Base-by-base conservation (phyloP, 30 jellyfish, hydroid and myxozoan genomes). In the Turritopsis dohrnii region DNA sequence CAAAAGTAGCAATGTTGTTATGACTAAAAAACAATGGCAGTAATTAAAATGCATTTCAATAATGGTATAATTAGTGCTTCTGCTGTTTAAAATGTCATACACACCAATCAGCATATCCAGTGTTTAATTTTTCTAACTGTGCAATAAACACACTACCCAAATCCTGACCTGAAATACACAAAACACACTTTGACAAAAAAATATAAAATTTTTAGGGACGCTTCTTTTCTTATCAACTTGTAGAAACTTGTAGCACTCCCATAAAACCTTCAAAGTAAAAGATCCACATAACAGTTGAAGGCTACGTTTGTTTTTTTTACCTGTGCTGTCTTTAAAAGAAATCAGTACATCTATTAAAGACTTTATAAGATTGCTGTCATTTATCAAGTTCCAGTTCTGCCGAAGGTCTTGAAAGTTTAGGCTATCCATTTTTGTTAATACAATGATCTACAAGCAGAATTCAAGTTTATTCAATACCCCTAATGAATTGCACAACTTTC, bases 1-100 rank as follows among this genome's bases (percentile, higher is more conserved):
- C 96, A 26, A 84, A 60, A 28, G 41, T 21, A n/a, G 83, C 83
- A 74, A 74, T 24, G 41, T 18, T 74, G 18, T 22, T 74, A 24
- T 26, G 65, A 52, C 83, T 74, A 74, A 74, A 74, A 26, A 23
- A 74, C 8, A 74, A 16, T 22, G 19, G 30, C 16, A 3, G 5
- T 41, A 5, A 41, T 41, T 41, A 41, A 41, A 13, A 41, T 13
- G 60, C 13, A 13, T 41, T 41, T 13, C 5, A 41, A 41, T 41
- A 3, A 41, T 41, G n/a, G n/a, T n/a, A n/a, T n/a, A n/a, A n/a
- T 41, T 3, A 41, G 9, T 41, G 60, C 13, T 41, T 41, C 13
- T 41, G 60, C 13, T 3, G 60, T 13, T 41, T 41, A 41, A 41
- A 41, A 41, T 41, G 60, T 41, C 13, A 41, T 41, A 13, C 60